Evolutionary conservation across 2,797 vertebrate genomes (phyloP), one percentile per base, ranked within the genome.

Genomic region (Margarornis squamiger): DNA sequence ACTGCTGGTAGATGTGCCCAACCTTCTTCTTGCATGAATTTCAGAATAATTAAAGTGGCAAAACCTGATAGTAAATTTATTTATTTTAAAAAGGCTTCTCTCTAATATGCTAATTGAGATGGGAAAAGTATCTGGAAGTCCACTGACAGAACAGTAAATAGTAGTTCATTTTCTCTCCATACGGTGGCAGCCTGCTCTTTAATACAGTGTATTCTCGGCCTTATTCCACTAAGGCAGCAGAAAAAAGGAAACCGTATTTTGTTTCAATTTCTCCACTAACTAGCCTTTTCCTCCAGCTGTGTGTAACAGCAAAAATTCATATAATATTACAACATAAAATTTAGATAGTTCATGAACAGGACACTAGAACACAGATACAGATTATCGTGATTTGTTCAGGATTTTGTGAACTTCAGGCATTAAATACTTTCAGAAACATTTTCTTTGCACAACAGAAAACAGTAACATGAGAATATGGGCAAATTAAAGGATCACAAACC

Each of bases 111-210:
- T 29, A 76, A 54, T 7, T 66, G 48, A 63, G 15, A 68, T 6
- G 4, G 38, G 21, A 85, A 86, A 81, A 58, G 36, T 9, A 58
- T 13, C n/a, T 49, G 4, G 34, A 72, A 77, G 32, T 7, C 24
- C 49, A 34, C 14, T 32, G 45, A 39, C 32, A 73, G 16, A 13
- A 67, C 12, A 74, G 21, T n/a, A 5, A 75, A 68, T 0, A 80
- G 78, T 8, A 94, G 52, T 93, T 94, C 57, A 26, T 76, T 77
- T 89, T 88, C 38, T 74, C 34, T 74, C 82, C 91, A 83, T 21
- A 41, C 3, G 85, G 87, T 95, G 91, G 95, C 95, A 89, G 71
- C 55, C 45, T 72, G 73, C 55, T 17, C 26, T 66, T 91, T 78
- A 65, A 8, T 15, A 27, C 20, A 24, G 4, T 4, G 15, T 39